Evolutionary conservation across 2,888 invertebrate genomes (phyloP), one percentile per base, ranked within the genome.

Genomic region (Parnassius smintheus): DNA sequence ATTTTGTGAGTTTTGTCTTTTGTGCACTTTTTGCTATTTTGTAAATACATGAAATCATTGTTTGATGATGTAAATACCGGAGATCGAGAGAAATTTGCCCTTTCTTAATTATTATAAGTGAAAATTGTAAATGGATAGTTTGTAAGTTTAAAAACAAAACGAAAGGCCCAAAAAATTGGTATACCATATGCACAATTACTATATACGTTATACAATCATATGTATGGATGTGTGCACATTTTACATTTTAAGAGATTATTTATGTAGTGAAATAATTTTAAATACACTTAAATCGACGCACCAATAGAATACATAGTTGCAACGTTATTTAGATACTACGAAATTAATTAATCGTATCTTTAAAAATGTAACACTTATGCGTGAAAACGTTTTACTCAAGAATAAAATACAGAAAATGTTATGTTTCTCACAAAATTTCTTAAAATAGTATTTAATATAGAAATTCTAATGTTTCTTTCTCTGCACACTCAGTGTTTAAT

Each of bases 11-110:
- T 84, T 63, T 86, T 85, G 85, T 89, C 90, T 89, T 86, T 88
- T 89, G 88, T 85, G 91, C 91, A 91, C 91, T 90, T 83, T 88
- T 90, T 88, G 90, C 90, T 90, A 82, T 83, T 83, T 79, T 89
- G 86, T 89, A 88, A 81, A 88, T 89, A 88, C 75, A 81, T 81
- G 75, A 77, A 59, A 50, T 41, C 50, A 45, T 75, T 76, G 78
- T 78, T 78, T 77, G 75, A 74, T 75, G 71, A 74, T 80, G 77
- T 81, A 78, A 73, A 82, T 85, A 88, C 75, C 75, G 78, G 77
- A 68, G 76, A 72, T 82, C 76, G 86, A 86, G 83, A 83, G 80
- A 85, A 76, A 68, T 71, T 73, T 79, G 79, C 74, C 70, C 75
- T 81, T 83, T 78, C 74, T 79, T 74, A 70, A 71, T 72, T 69